Percentiles rank a stretch among this genome's conserved stretches.
These are phyloP conservation scores for Apodemia duryi DNA, from an alignment of 2,888 invertebrate genomes.

Conservation along the genomic window DNA sequence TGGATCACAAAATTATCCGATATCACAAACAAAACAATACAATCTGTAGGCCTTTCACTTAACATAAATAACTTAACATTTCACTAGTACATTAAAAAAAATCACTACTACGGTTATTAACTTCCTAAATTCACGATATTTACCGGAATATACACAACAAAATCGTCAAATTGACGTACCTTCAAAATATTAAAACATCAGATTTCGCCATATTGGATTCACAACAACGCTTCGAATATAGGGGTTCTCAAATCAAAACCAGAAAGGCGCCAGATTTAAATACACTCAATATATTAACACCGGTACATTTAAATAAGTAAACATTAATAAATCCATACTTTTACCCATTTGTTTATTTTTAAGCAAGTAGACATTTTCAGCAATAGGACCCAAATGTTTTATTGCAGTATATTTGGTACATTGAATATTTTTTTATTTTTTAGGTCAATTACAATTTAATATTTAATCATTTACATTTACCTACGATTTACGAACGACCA, in stretches of 20 bases:
- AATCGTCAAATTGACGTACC: slow-evolving; percentile 80
- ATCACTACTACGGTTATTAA: slow-evolving; percentile 41
- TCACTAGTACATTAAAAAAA: slow-evolving; percentile 39
- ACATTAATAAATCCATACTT: neutral
- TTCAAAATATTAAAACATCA: slow-evolving; percentile 79
- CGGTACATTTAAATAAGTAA: neutral
- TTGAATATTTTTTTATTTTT: too few species aligned
- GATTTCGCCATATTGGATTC: slow-evolving; percentile 85
- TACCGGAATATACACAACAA: slow-evolving; percentile 68
- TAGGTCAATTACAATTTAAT: too few species aligned
- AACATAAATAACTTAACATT: slow-evolving; percentile 47
- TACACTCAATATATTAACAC: neutral
- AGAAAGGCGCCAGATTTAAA: slow-evolving; percentile 55
- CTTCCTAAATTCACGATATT: slow-evolving; percentile 56
- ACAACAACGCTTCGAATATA: slow-evolving; percentile 83
- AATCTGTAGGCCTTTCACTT: slow-evolving; percentile 61
- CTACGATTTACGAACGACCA: too few species aligned
- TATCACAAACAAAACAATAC: slow-evolving; percentile 79
- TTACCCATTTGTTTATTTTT: neutral
- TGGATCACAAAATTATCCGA: slow-evolving; percentile 68
- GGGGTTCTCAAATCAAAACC: slow-evolving; percentile 69
- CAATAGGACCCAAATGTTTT: neutral
- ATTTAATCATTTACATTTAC: too few species aligned
- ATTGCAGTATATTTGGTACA: neutral
- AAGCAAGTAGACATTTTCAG: neutral